These are phyloP conservation scores for Anolis sagrei DNA, from an alignment of 2,113 vertebrate genomes.

Conservation along the genomic window DNA sequence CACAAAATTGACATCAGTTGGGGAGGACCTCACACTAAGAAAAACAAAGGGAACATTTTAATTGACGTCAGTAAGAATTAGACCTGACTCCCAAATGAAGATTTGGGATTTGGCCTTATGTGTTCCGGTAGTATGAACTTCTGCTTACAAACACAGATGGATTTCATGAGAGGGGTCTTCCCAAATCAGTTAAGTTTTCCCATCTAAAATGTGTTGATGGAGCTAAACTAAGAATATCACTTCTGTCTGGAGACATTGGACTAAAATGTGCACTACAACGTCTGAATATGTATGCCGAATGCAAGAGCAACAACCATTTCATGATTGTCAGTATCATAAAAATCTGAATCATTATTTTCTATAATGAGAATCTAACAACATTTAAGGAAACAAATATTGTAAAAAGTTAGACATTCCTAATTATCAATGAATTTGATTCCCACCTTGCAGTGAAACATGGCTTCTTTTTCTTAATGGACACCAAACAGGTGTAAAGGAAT, in stretches of 20 bases:
- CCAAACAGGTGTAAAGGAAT: background rate
- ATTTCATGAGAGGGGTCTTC: slow-evolving; percentile 54
- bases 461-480: background rate
- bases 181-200: slow-evolving; percentile 24
- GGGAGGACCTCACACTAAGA: slow-evolving; percentile 26
- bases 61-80: slow-evolving; percentile 62
- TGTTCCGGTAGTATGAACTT: slow-evolving; percentile 52
- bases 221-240: slow-evolving; percentile 56
- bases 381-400: slow-evolving; percentile 1
- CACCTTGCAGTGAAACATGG: background rate
- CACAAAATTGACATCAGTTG: slow-evolving; percentile 22
- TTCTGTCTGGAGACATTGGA: slow-evolving; percentile 37
- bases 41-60: slow-evolving; percentile 51
- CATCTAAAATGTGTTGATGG: slow-evolving; percentile 3
- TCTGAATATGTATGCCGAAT: background rate
- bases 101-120: slow-evolving; percentile 48
- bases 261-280: background rate
- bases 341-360: slow-evolving; percentile 19
- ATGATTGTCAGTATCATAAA: slow-evolving; percentile 34
- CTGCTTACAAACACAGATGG: slow-evolving; percentile 38
- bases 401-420: slow-evolving; percentile 12
- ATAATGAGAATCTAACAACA: slow-evolving; percentile 29
- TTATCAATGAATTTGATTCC: background rate
- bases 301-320: slow-evolving; percentile 2
- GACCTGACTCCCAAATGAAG: slow-evolving; percentile 58